Base-by-base conservation (phyloP, 2,797 vertebrate genomes). In the Mus minutoides region DNA sequence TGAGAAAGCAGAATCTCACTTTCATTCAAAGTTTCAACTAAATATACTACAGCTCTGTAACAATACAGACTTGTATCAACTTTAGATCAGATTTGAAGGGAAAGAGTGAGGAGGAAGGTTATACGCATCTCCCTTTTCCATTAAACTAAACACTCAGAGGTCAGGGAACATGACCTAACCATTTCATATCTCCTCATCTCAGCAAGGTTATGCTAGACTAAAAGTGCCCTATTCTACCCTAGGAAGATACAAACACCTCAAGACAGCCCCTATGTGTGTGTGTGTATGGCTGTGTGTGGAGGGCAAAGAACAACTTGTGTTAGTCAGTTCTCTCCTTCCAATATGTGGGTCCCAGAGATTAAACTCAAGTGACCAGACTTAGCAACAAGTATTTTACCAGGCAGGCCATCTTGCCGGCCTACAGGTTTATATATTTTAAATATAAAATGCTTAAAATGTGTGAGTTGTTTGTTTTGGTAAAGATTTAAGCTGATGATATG, bases 391-490 rank as follows among this genome's bases (percentile, higher is more conserved):
- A 46, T 43, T 62, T 84, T 46, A 34, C 29, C 29, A 31, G 26
- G 17, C 8, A 34, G 67, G 26, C 31, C 19, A 85, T 49, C 40
- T 46, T 46, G 37, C 16, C 24, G 29, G 56, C 7, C 37, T 43
- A 37, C 80, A 62, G 80, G 17, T 17, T 67, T 88, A 64, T 71
- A 56, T 69, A 71, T 67, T 92, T 95, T 67, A 90, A 88, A 34
- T 75, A 86, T 78, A 83, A 93, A 94, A 86, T 87, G 37, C 21
- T 71, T 88, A 52, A 92, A 76, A 79, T 6, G n/a, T 73, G 13
- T 73, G 58, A 73, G 88, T 77, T 31, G 31, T 67, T 95, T 90
- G 49, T 79, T 95, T 89, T 85, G 46, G 29, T 88, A 69, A 91
- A 62, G 34, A 95, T 52, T 94, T 8, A 5, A 56, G 14, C 26